Evolutionary conservation across 2,113 vertebrate species (phyloP), one percentile per base, ranked within the genome.

Genomic region (Recurvirostra avosetta): DNA sequence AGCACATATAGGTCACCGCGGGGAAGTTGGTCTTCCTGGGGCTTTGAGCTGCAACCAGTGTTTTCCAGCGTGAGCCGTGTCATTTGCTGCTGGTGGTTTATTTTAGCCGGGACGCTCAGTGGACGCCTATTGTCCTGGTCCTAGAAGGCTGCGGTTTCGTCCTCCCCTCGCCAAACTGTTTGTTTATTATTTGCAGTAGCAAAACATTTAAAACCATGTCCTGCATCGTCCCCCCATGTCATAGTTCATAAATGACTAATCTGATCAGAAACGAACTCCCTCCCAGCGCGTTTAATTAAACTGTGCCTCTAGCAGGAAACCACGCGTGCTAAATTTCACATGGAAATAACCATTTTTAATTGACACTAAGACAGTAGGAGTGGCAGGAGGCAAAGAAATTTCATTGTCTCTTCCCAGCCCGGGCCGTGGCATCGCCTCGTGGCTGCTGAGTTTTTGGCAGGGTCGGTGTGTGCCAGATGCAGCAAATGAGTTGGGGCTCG

Each of bases 1-100:
- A 96, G 95, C 83, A 76, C 89, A 92, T 92, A 58, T 80, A 93
- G 96, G 96, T 95, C 96, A 94, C 94, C 43, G 0, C 43, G 0
- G 92, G 95, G 92, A 97, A 89, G 88, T 63, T 94, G 92, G 29
- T 83, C 88, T 95, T 96, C 94, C 94, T 58, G 91, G 91, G 83
- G 94, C 94, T 91, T 75, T 40, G 91, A 78, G 92, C 89, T 91
- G 83, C 83, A 68, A 56, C 76, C 50, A 6, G 80, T 49, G 88
- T 72, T 92, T 90, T 50, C 79, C 94, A 95, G 76, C n/a, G 5
- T 3, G 1, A 71, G 82, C 86, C 8, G 2, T 15, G 83, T n/a
- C 45, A 1, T 72, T 90, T 32, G 88, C 82, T 43, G 62, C n/a
- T 2, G 14, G 66, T 6, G 2, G 40, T 88, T 91, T 81, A 6